Base-by-base conservation (phyloP, 2,888 invertebrate genomes). In the Blera fallax region DNA sequence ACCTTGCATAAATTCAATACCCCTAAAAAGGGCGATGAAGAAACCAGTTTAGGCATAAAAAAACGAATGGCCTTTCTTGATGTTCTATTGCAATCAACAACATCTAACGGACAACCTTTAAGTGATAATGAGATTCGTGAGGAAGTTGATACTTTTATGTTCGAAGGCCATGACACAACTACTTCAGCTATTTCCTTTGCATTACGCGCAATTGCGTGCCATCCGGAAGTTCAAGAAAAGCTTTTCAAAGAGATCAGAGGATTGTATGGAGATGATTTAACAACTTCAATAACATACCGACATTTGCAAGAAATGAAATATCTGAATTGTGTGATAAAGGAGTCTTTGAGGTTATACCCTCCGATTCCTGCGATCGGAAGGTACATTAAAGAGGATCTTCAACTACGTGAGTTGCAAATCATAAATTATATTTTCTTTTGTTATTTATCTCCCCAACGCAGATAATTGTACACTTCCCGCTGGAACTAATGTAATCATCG, bases 61-160 rank as follows among this genome's bases (percentile, higher is more conserved):
- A 94, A 94, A 88, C 94, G 94, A 87, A 92, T 94, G 87, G 94
- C 95, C 0, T 94, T 96, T 87, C 90, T 96, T 88, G 96, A 96
- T 92, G 91, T 95, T 5, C 90, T 96, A 5, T 89, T 96, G 16
- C 92, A 94, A 65, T 92, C 94, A 0, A 94, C 93, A 82, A 93
- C 93, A 85, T 90, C 93, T 7, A 93, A 94, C 54, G 94, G 94
- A 0, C 88, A 93, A 70, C 93, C 93, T 7, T 91, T 96, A 60
- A 93, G 93, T 0, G 93, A 94, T 76, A 91, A 93, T 14, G 93
- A 94, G 73, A 93, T 96, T 18, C 92, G 94, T 56, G 95, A 95
- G 89, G 95, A 96, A 92, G 95, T 95, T 0, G 94, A 95, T 87
- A 96, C 96, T 0, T 95, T 96, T 88, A 94, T 95, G 94, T 96